Evolutionary conservation across 2,113 vertebrate genomes (phyloP).

Genomic region (Leuciscus idus): DNA sequence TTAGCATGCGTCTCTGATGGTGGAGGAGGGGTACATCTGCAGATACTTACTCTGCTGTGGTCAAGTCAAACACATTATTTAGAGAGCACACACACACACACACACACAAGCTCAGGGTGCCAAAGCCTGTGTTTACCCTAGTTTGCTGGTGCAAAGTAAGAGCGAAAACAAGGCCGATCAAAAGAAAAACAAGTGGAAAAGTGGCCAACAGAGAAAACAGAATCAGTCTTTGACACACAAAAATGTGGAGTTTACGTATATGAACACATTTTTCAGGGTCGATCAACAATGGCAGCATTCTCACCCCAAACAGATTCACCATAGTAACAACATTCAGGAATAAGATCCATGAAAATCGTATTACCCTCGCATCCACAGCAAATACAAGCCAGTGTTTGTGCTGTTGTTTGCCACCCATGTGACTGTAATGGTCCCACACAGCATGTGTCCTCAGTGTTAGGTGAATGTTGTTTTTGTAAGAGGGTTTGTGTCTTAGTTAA

Average conservation of each 20-base stretch:
- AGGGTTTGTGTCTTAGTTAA: constrained; percentile 41
- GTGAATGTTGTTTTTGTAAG: constrained; percentile 47
- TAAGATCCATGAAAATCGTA: constrained; percentile 59
- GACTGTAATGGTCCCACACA: constrained; percentile 26
- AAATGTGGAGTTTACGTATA: not conserved
- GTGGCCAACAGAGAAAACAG: not conserved
- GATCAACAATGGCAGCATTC: not conserved
- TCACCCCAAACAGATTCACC: constrained; percentile 37
- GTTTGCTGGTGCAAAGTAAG: constrained; percentile 3
- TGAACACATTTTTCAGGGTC: not conserved
- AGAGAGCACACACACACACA: not conserved
- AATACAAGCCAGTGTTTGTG: constrained; percentile 27
- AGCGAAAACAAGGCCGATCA: not conserved
- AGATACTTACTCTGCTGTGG: constrained; percentile 13
- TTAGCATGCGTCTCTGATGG: constrained; percentile 49
- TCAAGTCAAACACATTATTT: constrained; percentile 19
- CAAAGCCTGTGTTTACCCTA: not conserved
- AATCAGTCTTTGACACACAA: not conserved
- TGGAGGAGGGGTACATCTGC: constrained; percentile 24
- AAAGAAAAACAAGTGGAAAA: constrained; percentile 19
- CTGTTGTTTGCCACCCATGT: constrained; percentile 30
- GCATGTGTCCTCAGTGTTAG: constrained; percentile 18
- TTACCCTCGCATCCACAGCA: constrained; percentile 35
- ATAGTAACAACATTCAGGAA: constrained; percentile 45
- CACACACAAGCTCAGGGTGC: constrained; percentile 15